Evolutionary conservation across 30 jellyfish, hydroid and myxozoan species (phyloP).

Genomic region (Turritopsis dohrnii): DNA sequence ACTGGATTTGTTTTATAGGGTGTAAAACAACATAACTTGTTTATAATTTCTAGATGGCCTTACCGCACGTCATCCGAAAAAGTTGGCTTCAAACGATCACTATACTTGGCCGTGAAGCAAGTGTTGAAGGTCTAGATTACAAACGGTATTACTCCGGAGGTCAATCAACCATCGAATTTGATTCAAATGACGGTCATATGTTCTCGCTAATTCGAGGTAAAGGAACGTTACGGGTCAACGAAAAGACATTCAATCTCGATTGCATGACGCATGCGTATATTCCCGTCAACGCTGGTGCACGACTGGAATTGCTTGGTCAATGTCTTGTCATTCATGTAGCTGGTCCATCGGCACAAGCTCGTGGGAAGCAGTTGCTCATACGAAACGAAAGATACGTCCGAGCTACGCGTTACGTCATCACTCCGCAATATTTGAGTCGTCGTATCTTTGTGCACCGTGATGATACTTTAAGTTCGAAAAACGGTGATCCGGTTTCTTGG

Average conservation of each 20-base stretch:
- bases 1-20: too few species aligned
- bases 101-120: neutral
- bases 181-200: neutral
- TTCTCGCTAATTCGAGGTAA: neutral
- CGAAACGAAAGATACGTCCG: constrained; percentile 1
- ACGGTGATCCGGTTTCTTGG: neutral
- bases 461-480: neutral
- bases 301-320: neutral
- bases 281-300: neutral
- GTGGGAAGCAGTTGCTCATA: neutral
- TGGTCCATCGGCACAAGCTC: neutral
- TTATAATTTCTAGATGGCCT: neutral
- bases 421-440: constrained; percentile 5
- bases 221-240: neutral
- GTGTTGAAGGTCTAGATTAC: neutral
- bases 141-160: neutral
- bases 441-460: constrained; percentile 5
- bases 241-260: neutral
- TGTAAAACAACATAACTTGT: too few species aligned
- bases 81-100: neutral
- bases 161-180: neutral
- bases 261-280: neutral
- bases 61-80: neutral
- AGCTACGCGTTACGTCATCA: neutral
- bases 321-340: neutral